Evolutionary conservation across 2,113 vertebrate species (phyloP).

Genomic region (Himantopus leucocephalus): DNA sequence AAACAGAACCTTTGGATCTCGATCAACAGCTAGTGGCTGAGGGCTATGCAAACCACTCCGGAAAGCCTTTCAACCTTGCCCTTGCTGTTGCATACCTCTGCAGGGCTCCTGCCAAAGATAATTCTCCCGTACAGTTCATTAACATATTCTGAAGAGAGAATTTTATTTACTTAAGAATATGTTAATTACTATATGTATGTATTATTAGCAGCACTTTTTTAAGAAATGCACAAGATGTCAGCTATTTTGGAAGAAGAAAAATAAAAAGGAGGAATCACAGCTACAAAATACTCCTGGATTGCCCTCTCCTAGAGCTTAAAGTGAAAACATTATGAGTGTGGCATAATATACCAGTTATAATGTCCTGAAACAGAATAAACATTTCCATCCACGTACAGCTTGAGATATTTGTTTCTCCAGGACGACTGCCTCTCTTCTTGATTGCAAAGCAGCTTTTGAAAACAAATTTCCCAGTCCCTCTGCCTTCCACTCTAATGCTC

Average conservation of each 20-base stretch:
- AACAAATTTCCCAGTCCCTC: background rate
- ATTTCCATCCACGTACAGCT: background rate
- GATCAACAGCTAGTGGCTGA: background rate
- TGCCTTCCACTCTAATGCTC: background rate
- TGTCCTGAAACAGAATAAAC: conserved; percentile 2
- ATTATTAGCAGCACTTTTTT: background rate
- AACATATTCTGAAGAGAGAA: background rate
- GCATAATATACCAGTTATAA: background rate
- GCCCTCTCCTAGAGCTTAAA: background rate
- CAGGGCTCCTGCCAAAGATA: conserved; percentile 4
- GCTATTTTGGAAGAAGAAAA: background rate
- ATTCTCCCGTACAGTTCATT: background rate
- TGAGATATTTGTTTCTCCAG: conserved; percentile 14
- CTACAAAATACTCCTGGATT: background rate
- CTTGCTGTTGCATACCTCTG: background rate
- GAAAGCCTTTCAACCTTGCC: background rate
- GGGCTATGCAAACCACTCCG: background rate
- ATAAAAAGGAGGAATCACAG: background rate
- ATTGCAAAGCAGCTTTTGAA: conserved; percentile 8
- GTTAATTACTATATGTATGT: background rate
- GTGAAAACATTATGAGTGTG: background rate
- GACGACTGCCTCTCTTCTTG: background rate
- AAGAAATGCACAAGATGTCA: background rate
- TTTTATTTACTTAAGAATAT: background rate
- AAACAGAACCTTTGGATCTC: background rate